These are phyloP conservation scores for Gobius niger DNA, from an alignment of 2,113 vertebrate genomes.

Conservation along the genomic window DNA sequence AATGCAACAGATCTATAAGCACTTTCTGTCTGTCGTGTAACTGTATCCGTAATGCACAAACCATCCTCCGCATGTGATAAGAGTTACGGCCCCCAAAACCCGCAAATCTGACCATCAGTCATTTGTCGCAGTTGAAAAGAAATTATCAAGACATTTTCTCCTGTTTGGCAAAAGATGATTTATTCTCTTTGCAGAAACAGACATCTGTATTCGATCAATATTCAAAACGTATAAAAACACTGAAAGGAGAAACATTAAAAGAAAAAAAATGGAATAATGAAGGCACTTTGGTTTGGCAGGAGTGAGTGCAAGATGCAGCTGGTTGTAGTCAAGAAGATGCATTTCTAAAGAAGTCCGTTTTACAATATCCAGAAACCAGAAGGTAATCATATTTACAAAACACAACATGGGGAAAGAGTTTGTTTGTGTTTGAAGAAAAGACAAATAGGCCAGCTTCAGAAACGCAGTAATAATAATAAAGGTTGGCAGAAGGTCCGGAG, in stretches of 20 bases:
- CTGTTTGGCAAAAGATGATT: conserved; percentile 65
- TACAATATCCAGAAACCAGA: conserved; percentile 3
- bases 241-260: conserved; percentile 42
- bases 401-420: background rate
- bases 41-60: conserved; percentile 21
- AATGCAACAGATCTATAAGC: conserved; percentile 1
- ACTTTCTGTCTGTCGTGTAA: conserved; percentile 10
- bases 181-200: conserved; percentile 73
- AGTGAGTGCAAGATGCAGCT: conserved; percentile 61
- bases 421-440: no score
- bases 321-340: conserved; percentile 62
- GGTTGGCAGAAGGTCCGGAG: no score
- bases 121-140: conserved; percentile 45
- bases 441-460: no score
- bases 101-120: conserved; percentile 30
- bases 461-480: no score
- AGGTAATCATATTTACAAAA: background rate
- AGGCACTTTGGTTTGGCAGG: conserved; percentile 68
- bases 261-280: conserved; percentile 36
- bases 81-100: conserved; percentile 24
- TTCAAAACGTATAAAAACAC: conserved; percentile 71
- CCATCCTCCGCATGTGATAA: conserved; percentile 34
- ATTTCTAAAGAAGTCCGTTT: conserved; percentile 28
- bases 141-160: conserved; percentile 53
- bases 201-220: conserved; percentile 77